Conservation (phyloP, 2,888 invertebrate species). For the Pycnomerus fuliginosus region DNA sequence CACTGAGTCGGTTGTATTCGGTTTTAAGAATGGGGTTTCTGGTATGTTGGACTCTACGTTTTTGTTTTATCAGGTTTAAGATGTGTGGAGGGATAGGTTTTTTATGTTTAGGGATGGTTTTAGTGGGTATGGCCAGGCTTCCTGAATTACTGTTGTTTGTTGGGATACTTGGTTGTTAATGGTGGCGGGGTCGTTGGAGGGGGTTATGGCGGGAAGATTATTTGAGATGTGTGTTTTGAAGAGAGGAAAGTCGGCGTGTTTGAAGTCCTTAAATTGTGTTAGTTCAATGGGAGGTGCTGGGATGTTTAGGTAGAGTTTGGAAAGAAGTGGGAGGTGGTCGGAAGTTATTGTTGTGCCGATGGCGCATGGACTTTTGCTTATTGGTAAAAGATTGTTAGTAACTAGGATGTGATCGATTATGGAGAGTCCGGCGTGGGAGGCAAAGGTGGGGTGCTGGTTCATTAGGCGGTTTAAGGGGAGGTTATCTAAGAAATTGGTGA, state of each 20-base stretch:
- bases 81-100: background rate
- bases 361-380: background rate
- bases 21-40: constrained; percentile 2
- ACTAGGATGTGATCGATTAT: constrained; percentile 2
- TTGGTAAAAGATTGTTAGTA: background rate
- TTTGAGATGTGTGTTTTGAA: background rate
- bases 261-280: background rate
- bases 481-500: background rate
- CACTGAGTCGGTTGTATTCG: constrained; percentile 1
- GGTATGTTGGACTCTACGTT: background rate
- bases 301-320: background rate
- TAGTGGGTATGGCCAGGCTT: background rate
- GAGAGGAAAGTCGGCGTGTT: background rate
- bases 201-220: constrained; percentile 1
- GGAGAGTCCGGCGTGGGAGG: background rate
- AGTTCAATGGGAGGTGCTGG: background rate
- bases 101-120: background rate
- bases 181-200: background rate
- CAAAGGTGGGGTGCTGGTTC: background rate
- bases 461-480: background rate
- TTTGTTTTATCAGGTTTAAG: background rate
- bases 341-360: constrained; percentile 3
- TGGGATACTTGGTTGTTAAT: background rate
- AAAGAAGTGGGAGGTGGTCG: constrained; percentile 2
- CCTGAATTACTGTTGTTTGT: background rate